Conservation (phyloP, 37 sponge, comb jelly and placozoan species). For the Diacarnus erythraeanus region DNA sequence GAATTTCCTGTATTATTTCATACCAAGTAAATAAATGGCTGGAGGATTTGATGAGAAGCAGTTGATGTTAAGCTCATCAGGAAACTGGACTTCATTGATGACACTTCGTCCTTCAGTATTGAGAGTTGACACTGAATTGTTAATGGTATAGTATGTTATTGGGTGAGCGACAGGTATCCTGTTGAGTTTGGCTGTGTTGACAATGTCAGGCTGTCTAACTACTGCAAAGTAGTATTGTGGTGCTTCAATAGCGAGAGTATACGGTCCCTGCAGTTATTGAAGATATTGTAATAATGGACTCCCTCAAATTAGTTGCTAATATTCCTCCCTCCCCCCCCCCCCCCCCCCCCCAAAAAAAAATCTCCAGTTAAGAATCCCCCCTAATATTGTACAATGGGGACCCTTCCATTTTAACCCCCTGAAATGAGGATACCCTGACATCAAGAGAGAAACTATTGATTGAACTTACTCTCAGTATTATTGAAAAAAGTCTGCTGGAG, state of each 20-base stretch:
- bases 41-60: not conserved
- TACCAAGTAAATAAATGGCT: too few species aligned
- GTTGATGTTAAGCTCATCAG: not conserved
- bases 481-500: not conserved
- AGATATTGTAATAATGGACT: too few species aligned
- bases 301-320: not conserved
- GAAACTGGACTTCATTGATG: not conserved
- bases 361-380: too few species aligned
- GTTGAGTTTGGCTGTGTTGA: constrained; percentile 17
- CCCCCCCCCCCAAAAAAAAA: too few species aligned
- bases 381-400: too few species aligned
- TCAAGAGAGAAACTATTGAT: too few species aligned
- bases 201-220: constrained; percentile 30
- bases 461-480: not conserved
- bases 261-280: not conserved
- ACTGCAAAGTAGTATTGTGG: constrained; percentile 32
- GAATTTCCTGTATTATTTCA: too few species aligned
- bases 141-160: constrained; percentile 1
- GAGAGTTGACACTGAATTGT: not conserved
- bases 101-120: not conserved
- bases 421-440: too few species aligned
- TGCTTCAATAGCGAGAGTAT: not conserved
- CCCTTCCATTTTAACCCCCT: too few species aligned
- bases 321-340: not conserved
- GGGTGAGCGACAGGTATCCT: not conserved